Evolutionary conservation across 2,797 vertebrate genomes (phyloP).

Genomic region (Tokudaia muenninki): DNA sequence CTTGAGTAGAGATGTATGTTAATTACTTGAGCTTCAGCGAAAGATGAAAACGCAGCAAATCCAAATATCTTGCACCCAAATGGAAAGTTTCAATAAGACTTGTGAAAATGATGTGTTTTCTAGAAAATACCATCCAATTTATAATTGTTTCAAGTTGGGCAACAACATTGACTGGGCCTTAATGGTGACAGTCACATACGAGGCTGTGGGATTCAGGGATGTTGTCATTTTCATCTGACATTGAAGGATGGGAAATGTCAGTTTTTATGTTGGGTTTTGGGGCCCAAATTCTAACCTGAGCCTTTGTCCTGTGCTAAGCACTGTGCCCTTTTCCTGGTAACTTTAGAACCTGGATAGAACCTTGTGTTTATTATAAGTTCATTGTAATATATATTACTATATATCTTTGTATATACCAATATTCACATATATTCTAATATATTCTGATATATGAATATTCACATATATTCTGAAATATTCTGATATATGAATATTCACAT

Average conservation of each 20-base stretch:
- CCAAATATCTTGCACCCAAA: background rate
- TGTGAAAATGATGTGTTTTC: slow-evolving; percentile 3
- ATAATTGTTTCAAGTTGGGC: slow-evolving; percentile 44
- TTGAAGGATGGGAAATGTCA: background rate
- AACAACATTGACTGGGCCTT: background rate
- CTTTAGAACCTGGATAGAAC: background rate
- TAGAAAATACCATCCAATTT: slow-evolving; percentile 1
- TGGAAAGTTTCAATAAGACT: background rate
- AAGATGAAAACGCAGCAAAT: slow-evolving; percentile 47
- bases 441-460: too few species aligned
- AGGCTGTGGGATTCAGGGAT: background rate
- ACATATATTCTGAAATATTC: too few species aligned
- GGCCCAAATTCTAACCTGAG: background rate
- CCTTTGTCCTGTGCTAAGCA: background rate
- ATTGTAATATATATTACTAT: background rate
- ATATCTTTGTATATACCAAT: background rate
- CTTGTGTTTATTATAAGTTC: slow-evolving; percentile 28
- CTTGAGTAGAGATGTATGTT: background rate
- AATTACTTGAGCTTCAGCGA: background rate
- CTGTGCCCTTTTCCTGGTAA: background rate
- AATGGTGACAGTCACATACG: background rate
- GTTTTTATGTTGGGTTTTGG: background rate
- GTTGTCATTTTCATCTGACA: background rate
- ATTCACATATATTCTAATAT: background rate
- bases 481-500: too few species aligned